Evolutionary conservation across 2,797 vertebrate species (phyloP).

Genomic region (Myotis pilosus): DNA sequence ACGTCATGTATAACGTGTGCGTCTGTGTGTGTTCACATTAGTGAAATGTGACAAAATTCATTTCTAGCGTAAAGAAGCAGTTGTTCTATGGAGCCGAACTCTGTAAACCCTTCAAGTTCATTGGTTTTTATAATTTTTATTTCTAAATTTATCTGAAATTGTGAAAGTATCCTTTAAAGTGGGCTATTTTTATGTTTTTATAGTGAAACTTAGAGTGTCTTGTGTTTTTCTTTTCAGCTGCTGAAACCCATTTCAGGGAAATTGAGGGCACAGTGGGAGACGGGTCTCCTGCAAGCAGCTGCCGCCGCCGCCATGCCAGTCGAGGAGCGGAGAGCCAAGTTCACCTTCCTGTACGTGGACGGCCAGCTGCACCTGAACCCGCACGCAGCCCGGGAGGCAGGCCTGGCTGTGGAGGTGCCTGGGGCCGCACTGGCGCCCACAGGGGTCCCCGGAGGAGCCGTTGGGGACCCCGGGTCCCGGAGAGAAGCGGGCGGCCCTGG

Average conservation of each 20-base stretch:
- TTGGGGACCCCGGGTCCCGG: slow-evolving; percentile 39
- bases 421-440: slow-evolving; percentile 73
- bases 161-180: neutral
- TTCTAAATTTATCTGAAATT: neutral
- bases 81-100: neutral
- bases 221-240: slow-evolving; percentile 76
- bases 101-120: neutral
- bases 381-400: slow-evolving; percentile 87
- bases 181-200: neutral
- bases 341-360: slow-evolving; percentile 91
- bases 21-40: neutral
- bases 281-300: slow-evolving; percentile 92
- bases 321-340: slow-evolving; percentile 91
- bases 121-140: neutral
- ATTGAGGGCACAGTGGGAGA: slow-evolving; percentile 92
- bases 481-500: slow-evolving; percentile 80
- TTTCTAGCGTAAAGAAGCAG: slow-evolving; percentile 35
- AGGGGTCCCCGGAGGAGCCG: slow-evolving; percentile 67
- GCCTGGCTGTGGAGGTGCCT: slow-evolving; percentile 76
- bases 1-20: fast-evolving
- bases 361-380: slow-evolving; percentile 92
- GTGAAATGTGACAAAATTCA: neutral
- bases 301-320: slow-evolving; percentile 89
- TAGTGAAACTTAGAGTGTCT: neutral
- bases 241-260: slow-evolving; percentile 90